Evolutionary conservation across 2,888 invertebrate genomes (phyloP).

Genomic region (Ommatoiulus sabulosus): DNA sequence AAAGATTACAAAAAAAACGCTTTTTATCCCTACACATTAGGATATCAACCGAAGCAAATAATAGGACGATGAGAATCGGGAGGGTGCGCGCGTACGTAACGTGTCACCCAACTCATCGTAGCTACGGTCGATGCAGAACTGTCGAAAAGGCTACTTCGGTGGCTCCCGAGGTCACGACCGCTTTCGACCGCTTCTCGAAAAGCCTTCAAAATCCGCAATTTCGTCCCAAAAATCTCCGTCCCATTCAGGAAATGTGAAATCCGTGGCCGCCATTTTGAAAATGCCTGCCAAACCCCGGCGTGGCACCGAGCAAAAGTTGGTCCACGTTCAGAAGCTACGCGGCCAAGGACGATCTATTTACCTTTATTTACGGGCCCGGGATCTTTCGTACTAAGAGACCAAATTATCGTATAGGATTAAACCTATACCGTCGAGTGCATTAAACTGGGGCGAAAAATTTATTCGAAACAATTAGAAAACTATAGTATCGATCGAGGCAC

Average conservation of each 20-base stretch:
- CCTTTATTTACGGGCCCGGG: not conserved
- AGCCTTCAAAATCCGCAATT: not conserved
- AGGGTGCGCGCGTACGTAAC: slow-evolving; percentile 5
- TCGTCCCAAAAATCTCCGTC: slow-evolving; percentile 37
- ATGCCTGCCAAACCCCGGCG: not conserved
- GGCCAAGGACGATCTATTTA: not conserved
- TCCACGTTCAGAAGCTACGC: not conserved
- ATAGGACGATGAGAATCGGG: not conserved
- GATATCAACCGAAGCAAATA: no score
- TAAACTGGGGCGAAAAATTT: no score
- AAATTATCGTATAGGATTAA: no score
- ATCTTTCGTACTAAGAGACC: not conserved
- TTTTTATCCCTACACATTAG: not conserved
- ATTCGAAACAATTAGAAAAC: no score
- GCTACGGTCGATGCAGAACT: not conserved
- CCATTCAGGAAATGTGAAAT: slow-evolving; percentile 37
- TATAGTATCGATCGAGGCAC: no score
- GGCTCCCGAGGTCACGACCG: not conserved
- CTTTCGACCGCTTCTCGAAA: not conserved
- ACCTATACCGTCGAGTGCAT: not conserved
- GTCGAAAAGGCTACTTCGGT: not conserved
- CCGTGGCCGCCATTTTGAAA: slow-evolving; percentile 8
- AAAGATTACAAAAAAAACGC: slow-evolving; percentile 13
- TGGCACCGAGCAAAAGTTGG: not conserved
- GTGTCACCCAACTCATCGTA: slow-evolving; percentile 18